Conservation (phyloP, 2,113 vertebrate species). For the Microcebus ravelobensis region DNA sequence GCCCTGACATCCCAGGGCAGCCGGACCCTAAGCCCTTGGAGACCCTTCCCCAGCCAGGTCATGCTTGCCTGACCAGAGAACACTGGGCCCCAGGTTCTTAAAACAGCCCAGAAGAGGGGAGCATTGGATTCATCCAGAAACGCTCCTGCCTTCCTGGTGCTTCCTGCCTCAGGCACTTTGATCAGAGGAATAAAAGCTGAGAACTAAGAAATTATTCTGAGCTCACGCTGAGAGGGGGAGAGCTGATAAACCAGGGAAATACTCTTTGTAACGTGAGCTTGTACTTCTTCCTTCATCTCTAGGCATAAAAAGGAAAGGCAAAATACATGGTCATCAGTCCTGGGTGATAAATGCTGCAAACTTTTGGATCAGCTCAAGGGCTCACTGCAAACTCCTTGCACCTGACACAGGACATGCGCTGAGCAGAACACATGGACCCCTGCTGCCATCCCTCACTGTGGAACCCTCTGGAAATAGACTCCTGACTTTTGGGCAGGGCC, state of each 20-base stretch:
- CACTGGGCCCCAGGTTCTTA: neutral
- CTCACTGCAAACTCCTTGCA: neutral
- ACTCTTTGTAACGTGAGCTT: slow-evolving; percentile 64
- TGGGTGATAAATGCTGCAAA: slow-evolving; percentile 40
- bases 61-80: neutral
- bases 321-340: neutral
- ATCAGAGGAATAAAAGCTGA: slow-evolving; percentile 76
- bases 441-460: accelerated
- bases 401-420: neutral
- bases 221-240: slow-evolving; percentile 16
- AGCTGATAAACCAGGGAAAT: slow-evolving; percentile 64
- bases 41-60: neutral
- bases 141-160: neutral
- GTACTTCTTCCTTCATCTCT: slow-evolving; percentile 71
- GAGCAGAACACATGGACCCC: neutral
- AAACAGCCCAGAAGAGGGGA: neutral
- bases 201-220: slow-evolving; percentile 69
- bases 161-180: slow-evolving; percentile 70
- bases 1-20: neutral
- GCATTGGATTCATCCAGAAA: neutral
- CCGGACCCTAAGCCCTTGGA: neutral
- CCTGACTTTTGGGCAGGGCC: neutral
- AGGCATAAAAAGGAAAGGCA: slow-evolving; percentile 29
- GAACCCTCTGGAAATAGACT: neutral
- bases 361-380: slow-evolving; percentile 71